phyloP scores from a whole-genome alignment of 2,888 invertebrate genomes.

The Azorinus chamasolen region DNA sequence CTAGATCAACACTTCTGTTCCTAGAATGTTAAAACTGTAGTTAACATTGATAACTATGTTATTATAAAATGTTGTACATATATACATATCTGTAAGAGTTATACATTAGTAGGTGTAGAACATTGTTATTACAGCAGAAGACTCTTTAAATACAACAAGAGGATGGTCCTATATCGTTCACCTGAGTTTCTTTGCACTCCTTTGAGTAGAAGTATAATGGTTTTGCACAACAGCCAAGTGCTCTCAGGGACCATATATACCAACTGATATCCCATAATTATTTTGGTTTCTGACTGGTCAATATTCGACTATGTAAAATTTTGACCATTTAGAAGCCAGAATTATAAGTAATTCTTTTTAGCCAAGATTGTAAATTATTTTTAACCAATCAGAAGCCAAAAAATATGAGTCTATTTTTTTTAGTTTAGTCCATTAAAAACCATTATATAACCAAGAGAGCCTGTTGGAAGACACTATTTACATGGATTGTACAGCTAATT shows the following conservation, averaged over 20 bases:
- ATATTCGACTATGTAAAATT: too few species aligned
- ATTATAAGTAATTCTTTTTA: background rate
- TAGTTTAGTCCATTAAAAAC: slow-evolving; percentile 1
- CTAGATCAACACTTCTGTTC: too few species aligned
- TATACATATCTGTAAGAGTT: slow-evolving; percentile 3
- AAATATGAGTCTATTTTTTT: slow-evolving; percentile 1
- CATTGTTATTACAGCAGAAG: too few species aligned
- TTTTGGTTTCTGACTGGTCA: slow-evolving; percentile 3
- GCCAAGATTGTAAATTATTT: slow-evolving; percentile 1
- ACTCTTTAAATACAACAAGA: too few species aligned
- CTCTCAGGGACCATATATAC: too few species aligned
- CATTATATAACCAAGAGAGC: slow-evolving; percentile 3
- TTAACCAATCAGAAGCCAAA: slow-evolving; percentile 3
- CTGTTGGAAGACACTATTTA: slow-evolving; percentile 3
- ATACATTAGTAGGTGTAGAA: too few species aligned
- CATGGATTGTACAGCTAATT: slow-evolving; percentile 3
- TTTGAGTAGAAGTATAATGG: too few species aligned
- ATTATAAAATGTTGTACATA: slow-evolving; percentile 3
- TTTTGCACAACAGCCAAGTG: too few species aligned
- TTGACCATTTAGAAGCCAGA: slow-evolving; percentile 3
- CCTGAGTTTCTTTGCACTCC: too few species aligned
- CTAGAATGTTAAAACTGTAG: too few species aligned
- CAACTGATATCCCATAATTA: background rate
- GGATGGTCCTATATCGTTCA: too few species aligned
- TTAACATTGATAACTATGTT: slow-evolving; percentile 3